These are phyloP conservation scores for Drosophila sechellia DNA, from an alignment of 1,140 invertebrate species.

Conservation along the genomic window DNA sequence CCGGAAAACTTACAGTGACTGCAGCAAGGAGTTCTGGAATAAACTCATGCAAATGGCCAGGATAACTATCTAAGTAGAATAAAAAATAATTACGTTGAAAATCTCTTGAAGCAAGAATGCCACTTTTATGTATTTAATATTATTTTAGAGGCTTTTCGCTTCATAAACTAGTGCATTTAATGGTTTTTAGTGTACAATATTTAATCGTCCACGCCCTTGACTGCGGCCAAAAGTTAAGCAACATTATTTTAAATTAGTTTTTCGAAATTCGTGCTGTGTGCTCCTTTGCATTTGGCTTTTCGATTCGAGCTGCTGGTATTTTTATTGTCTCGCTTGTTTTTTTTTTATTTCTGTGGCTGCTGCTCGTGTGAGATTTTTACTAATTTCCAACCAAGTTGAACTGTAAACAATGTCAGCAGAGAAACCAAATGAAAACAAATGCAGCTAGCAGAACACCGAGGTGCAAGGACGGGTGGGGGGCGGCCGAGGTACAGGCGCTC, in stretches of 20 bases:
- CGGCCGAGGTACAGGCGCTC: conserved; percentile 7
- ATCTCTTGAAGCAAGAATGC: background rate
- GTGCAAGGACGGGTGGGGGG: conserved; percentile 21
- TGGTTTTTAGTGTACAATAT: background rate
- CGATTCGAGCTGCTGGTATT: conserved; percentile 25
- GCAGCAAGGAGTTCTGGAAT: conserved; percentile 44
- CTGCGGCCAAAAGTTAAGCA: background rate
- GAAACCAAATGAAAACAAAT: conserved; percentile 79
- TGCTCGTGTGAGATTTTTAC: conserved; percentile 72
- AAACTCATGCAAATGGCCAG: conserved; percentile 37
- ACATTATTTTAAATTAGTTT: conserved; percentile 41
- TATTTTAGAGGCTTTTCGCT: background rate
- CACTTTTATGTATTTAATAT: background rate
- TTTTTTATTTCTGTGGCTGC: conserved; percentile 22
- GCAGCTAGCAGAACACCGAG: conserved; percentile 65
- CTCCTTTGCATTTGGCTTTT: conserved; percentile 9
- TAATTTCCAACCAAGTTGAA: conserved; percentile 79
- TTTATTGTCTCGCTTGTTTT: conserved; percentile 30
- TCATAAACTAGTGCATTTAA: background rate
- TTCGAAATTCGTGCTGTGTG: conserved; percentile 9
- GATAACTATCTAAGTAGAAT: conserved; percentile 18
- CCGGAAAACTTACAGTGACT: conserved; percentile 46
- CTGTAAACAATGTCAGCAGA: conserved; percentile 77
- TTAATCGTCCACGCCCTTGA: conserved; percentile 4
- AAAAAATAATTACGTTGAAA: background rate